Base-by-base conservation (phyloP, 2,888 invertebrate species). In the Hypselothyrea guttata region DNA sequence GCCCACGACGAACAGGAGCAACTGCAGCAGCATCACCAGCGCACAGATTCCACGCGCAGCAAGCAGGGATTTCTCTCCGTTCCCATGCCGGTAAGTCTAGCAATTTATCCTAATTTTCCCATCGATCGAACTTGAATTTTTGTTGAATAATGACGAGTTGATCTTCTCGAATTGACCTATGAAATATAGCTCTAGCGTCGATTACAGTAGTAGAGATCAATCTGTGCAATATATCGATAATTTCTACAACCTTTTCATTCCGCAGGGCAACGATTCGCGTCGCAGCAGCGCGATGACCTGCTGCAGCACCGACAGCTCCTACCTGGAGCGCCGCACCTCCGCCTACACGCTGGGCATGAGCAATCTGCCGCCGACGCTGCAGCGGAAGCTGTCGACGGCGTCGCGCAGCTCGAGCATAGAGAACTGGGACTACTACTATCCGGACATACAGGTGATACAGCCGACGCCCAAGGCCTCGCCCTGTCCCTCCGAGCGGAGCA, bases 391-490 rank as follows among this genome's bases (percentile, higher is more conserved):
- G 27, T 88, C 89, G 28, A 83, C 88, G n/a, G 81, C 88, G 27
- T 88, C 88, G 34, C 87, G 87, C 7, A 84, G 88, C 37, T 89
- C 90, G 30, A 88, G 88, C 75, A 89, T 87, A 33, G 90, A 89
- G 44, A 79, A 86, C 49, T 92, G 92, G 91, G 92, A 92, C 81
- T 91, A 91, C 81, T 92, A 92, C 73, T 92, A 93, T 86, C 93
- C 93, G 61, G 92, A 93, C 81, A 93, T 93, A 74, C 92, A 93
- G 89, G 94, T 95, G 67, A 95, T 94, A 69, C 94, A 94, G 85
- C 94, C 95, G 41, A 95, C 95, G 15, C 95, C 96, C n/a, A 95
- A 95, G 52, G 92, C 95, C 47, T 96, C 96, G 33, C 96, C 96
- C 7, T 93, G 93, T 87, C 93, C 93, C 30, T 96, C 96, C 87